Conservation (phyloP, 2,797 vertebrate species). For the Pelodytes ibericus region DNA sequence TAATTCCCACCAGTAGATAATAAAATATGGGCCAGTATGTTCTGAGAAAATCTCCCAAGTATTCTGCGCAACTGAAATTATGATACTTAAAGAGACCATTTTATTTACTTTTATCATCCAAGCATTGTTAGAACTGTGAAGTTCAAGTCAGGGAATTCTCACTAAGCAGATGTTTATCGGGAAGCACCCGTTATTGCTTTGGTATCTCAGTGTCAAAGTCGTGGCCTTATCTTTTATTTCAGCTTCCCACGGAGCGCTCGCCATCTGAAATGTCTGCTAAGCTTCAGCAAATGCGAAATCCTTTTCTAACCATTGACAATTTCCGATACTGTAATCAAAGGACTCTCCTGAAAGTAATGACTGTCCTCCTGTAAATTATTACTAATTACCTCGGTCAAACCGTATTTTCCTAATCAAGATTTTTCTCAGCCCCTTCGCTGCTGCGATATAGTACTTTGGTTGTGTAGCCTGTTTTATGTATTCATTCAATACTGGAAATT, state of each 20-base stretch:
- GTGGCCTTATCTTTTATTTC: conserved; percentile 1
- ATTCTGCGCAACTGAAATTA: not conserved
- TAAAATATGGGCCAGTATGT: not conserved
- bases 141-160: conserved; percentile 1
- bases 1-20: too few relatives aligned
- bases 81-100: conserved; percentile 11
- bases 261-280: not conserved
- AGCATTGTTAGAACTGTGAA: conserved; percentile 9
- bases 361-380: too few relatives aligned
- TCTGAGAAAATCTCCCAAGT: not conserved
- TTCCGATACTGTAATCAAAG: not conserved
- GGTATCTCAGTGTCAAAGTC: not conserved
- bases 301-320: not conserved
- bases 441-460: too few relatives aligned
- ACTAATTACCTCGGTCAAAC: too few relatives aligned
- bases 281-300: not conserved
- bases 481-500: too few relatives aligned
- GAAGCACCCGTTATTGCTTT: conserved; percentile 20
- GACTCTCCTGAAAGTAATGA: conserved; percentile 4
- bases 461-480: too few relatives aligned
- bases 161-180: conserved; percentile 11
- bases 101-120: conserved; percentile 20
- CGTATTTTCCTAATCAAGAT: too few relatives aligned
- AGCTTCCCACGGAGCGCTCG: not conserved
- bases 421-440: too few relatives aligned